phyloP scores from a whole-genome alignment of 2,888 invertebrate genomes.

The Dryocosmus kuriphilus region DNA sequence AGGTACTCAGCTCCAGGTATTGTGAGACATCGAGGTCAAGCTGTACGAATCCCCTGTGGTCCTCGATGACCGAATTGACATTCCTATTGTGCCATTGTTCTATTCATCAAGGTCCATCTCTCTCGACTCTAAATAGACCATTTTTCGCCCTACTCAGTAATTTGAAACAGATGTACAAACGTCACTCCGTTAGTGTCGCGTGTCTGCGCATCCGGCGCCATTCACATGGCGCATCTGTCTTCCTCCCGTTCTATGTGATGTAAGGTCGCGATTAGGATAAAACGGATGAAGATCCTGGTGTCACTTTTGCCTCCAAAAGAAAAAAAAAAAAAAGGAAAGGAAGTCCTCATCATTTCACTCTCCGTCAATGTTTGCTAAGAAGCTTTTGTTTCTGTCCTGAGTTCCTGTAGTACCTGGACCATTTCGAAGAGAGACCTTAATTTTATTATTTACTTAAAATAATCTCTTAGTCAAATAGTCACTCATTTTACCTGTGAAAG shows the following conservation, averaged over 20 bases:
- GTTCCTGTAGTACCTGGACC: slow-evolving; percentile 4
- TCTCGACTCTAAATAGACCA: slow-evolving; percentile 35
- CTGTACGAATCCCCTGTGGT: slow-evolving; percentile 1
- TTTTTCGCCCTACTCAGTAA: slow-evolving; percentile 31
- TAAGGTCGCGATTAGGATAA: slow-evolving; percentile 32
- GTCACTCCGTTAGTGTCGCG: slow-evolving; percentile 36
- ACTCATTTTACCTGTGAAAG: not conserved
- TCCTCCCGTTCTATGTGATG: slow-evolving; percentile 25
- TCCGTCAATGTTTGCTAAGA: slow-evolving; percentile 22
- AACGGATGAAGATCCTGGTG: slow-evolving; percentile 15
- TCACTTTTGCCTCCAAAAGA: not conserved
- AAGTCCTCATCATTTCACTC: slow-evolving; percentile 7
- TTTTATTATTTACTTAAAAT: not conserved
- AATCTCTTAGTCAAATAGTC: slow-evolving; percentile 18
- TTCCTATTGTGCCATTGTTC: slow-evolving; percentile 26
- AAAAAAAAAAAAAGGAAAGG: slow-evolving; percentile 16
- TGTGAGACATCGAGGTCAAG: slow-evolving; percentile 28
- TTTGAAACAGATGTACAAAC: slow-evolving; percentile 36
- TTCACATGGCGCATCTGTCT: slow-evolving; percentile 30
- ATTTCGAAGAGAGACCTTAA: slow-evolving; percentile 5
- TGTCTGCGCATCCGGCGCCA: slow-evolving; percentile 40
- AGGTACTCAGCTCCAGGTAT: not conserved
- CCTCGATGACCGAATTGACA: slow-evolving; percentile 8
- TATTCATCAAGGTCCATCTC: slow-evolving; percentile 37
- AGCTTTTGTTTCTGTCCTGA: not conserved